phyloP scores from a whole-genome alignment of 1,140 invertebrate species.

The Alviniconcha marisindica region DNA sequence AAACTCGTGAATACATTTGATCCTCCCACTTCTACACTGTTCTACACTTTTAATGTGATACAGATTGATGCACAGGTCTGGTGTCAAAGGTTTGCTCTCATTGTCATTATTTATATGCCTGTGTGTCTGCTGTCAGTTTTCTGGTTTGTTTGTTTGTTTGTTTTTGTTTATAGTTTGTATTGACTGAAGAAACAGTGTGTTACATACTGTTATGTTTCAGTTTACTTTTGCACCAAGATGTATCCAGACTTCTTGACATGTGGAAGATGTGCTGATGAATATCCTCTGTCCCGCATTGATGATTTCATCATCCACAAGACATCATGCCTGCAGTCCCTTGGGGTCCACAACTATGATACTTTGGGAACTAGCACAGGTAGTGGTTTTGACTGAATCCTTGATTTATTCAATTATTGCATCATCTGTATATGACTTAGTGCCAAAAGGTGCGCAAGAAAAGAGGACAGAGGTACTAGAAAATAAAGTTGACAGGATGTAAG shows the following conservation, averaged over 20 bases:
- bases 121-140: neutral
- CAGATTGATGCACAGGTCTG: neutral
- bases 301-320: constrained; percentile 69
- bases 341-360: neutral
- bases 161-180: too few species aligned
- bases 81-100: neutral
- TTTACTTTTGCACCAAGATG: constrained; percentile 1
- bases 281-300: constrained; percentile 62
- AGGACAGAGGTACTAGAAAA: too few species aligned
- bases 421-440: too few species aligned
- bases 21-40: too few species aligned
- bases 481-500: too few species aligned
- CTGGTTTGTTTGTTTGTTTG: neutral
- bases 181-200: neutral
- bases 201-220: neutral
- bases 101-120: neutral
- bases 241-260: constrained; percentile 65
- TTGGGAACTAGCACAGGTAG: neutral
- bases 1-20: too few species aligned
- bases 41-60: neutral
- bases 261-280: constrained; percentile 62
- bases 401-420: too few species aligned
- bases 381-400: too few species aligned
- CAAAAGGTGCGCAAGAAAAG: too few species aligned
- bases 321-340: constrained; percentile 30